Percentiles rank a stretch among this genome's conserved stretches.
Evolutionary conservation across 2,797 vertebrate genomes (phyloP).

Genomic region (Lophius americanus): DNA sequence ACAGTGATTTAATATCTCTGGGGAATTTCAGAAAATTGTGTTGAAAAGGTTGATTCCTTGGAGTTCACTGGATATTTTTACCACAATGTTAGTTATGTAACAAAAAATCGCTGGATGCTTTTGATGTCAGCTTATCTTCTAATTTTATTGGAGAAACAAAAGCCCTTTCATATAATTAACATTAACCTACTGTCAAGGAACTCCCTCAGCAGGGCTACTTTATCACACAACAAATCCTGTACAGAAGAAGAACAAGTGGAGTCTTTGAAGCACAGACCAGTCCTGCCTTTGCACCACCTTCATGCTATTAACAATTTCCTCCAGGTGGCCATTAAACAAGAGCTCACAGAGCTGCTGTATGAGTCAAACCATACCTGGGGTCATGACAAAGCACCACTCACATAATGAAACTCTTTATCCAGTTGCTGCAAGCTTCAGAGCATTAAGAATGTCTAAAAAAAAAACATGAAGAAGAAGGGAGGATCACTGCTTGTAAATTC

Average conservation of each 20-base stretch:
- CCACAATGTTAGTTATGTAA: constrained; percentile 5
- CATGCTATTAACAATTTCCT: constrained; percentile 51
- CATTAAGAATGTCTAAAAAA: constrained; percentile 6
- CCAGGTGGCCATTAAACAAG: constrained; percentile 63
- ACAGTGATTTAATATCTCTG: constrained; percentile 72
- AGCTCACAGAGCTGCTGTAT: constrained; percentile 41
- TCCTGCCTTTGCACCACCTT: constrained; percentile 33
- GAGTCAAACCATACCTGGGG: constrained; percentile 37
- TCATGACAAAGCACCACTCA: constrained; percentile 31
- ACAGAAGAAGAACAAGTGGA: constrained; percentile 6
- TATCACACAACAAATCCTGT: constrained; percentile 27
- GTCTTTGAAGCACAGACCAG: constrained; percentile 37
- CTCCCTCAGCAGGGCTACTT: neutral
- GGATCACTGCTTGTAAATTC: constrained; percentile 38
- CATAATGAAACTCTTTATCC: constrained; percentile 45
- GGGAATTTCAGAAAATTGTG: constrained; percentile 70
- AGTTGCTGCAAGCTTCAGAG: constrained; percentile 6
- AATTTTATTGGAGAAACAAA: constrained; percentile 1
- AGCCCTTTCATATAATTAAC: constrained; percentile 9
- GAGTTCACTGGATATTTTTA: constrained; percentile 53
- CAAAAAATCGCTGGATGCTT: neutral
- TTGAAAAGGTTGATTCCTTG: constrained; percentile 44
- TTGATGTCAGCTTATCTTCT: constrained; percentile 3
- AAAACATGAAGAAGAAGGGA: constrained; percentile 14
- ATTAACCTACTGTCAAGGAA: constrained; percentile 18